phyloP scores from a whole-genome alignment of 2,888 invertebrate genomes.

The Phymatocera aterrima region DNA sequence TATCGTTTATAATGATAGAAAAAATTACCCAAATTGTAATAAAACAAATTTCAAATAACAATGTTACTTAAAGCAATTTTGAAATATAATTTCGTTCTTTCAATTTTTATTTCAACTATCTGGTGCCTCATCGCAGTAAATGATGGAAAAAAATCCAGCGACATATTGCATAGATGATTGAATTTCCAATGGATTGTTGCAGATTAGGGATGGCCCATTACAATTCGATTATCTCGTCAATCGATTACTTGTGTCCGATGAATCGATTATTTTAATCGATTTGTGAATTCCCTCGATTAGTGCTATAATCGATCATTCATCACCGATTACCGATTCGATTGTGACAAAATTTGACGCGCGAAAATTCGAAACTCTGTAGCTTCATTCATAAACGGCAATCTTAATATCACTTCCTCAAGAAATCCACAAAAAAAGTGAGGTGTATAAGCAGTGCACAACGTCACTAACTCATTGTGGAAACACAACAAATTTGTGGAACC shows the following conservation, averaged over 20 bases:
- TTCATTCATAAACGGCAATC: not conserved
- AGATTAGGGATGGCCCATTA: slow-evolving; percentile 8
- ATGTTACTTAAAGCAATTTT: no score
- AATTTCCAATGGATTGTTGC: no score
- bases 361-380: slow-evolving; percentile 11
- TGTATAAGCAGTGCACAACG: slow-evolving; percentile 12
- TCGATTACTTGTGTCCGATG: not conserved
- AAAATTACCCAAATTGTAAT: no score
- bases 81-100: no score
- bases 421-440: slow-evolving; percentile 1
- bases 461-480: not conserved
- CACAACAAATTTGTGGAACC: slow-evolving; percentile 1
- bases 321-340: slow-evolving; percentile 17
- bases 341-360: not conserved
- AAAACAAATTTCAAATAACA: no score
- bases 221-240: slow-evolving; percentile 39
- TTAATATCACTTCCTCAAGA: not conserved
- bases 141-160: no score
- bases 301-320: slow-evolving; percentile 6
- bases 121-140: no score
- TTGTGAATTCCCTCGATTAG: not conserved
- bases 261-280: slow-evolving; percentile 7
- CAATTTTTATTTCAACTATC: no score
- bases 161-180: no score
- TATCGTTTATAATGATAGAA: no score